phyloP scores from a whole-genome alignment of 2,888 invertebrate genomes.

The Neria commutata region DNA sequence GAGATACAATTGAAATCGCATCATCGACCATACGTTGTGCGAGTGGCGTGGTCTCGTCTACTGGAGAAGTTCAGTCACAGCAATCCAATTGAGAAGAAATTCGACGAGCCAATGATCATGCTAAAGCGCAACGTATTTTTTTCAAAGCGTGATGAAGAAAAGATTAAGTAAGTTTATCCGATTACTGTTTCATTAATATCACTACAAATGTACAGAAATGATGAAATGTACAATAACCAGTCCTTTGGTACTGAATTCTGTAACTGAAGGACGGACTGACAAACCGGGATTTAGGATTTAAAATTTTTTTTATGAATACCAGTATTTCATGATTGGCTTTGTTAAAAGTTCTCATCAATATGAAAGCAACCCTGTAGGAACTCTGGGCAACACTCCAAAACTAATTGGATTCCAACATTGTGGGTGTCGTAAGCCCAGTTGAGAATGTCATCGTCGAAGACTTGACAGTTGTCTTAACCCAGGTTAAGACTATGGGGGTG shows the following conservation, averaged over 20 bases:
- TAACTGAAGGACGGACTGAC: no score
- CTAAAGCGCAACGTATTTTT: conserved; percentile 90
- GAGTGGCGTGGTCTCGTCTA: conserved; percentile 83
- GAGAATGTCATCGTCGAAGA: no score
- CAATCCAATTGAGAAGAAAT: conserved; percentile 71
- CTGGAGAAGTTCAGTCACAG: conserved; percentile 80
- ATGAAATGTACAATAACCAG: neutral
- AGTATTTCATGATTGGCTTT: neutral
- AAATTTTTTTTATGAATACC: no score
- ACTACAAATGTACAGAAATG: conserved; percentile 24
- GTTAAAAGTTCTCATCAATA: no score
- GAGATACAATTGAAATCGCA: conserved; percentile 91
- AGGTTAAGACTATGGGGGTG: no score
- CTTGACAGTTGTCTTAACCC: no score
- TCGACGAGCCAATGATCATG: conserved; percentile 87
- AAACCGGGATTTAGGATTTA: no score
- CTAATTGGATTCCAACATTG: no score
- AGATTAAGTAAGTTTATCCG: conserved; percentile 86
- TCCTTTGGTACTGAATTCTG: neutral
- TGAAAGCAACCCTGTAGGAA: no score
- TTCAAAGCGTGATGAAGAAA: conserved; percentile 82
- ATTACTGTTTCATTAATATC: no score
- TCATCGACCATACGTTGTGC: conserved; percentile 83
- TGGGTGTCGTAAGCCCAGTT: no score
- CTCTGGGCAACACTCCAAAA: no score